phyloP scores from a whole-genome alignment of 2,113 vertebrate genomes.

The Centropus bengalensis region DNA sequence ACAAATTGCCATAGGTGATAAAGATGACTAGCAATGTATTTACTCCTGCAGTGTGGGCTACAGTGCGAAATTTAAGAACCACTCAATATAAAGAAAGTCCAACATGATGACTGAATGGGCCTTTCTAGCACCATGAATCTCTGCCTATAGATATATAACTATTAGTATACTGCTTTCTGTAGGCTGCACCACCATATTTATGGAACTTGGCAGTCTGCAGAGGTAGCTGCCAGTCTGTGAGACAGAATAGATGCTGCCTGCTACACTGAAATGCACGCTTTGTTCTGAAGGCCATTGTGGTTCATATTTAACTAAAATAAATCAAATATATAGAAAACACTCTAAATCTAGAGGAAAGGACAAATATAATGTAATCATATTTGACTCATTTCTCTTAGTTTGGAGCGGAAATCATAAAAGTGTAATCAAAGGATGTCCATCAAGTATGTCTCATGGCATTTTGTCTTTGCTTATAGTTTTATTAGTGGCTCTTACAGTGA shows the following conservation, averaged over 20 bases:
- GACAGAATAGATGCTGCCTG: slow-evolving; percentile 12
- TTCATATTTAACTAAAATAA: not conserved
- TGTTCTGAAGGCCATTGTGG: not conserved
- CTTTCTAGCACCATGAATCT: slow-evolving; percentile 23
- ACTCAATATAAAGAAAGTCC: slow-evolving; percentile 25
- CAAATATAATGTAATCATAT: not conserved
- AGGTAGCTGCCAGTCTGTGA: slow-evolving; percentile 30
- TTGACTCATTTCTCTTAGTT: not conserved
- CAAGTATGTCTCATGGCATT: not conserved
- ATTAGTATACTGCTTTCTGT: slow-evolving; percentile 30
- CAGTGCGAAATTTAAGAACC: slow-evolving; percentile 15
- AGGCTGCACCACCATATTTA: slow-evolving; percentile 10
- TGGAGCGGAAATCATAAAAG: not conserved
- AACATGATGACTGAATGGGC: slow-evolving; percentile 11
- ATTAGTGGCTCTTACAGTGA: not conserved
- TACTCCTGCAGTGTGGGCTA: not conserved
- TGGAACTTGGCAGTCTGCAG: slow-evolving; percentile 7
- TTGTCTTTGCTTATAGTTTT: not conserved
- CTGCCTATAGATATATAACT: slow-evolving; percentile 14
- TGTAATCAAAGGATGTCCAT: not conserved
- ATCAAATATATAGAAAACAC: not conserved
- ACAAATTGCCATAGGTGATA: not conserved
- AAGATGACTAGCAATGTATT: slow-evolving; percentile 5
- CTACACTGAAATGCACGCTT: not conserved
- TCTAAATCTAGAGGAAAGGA: not conserved